Evolutionary conservation across 2,113 vertebrate species (phyloP), one percentile per base, ranked within the genome.

Genomic region (Eleginops maclovinus): DNA sequence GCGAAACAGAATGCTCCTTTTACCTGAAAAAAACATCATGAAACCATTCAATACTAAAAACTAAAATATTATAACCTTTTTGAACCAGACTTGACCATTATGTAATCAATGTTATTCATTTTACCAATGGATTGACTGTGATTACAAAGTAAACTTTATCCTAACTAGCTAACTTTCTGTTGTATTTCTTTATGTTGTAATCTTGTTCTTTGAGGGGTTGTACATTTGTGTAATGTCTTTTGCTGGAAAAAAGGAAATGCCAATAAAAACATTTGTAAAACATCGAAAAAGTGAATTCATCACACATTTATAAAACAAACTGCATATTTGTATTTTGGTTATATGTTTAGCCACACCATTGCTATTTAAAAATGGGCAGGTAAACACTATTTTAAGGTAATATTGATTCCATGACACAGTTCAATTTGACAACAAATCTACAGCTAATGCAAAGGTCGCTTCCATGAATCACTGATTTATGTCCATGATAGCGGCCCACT

Each of bases 401-500:
- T 15, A 16, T n/a, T 40, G 56, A 72, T 72, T 59, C 47, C 19
- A 61, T 55, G 63, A 73, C 28, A 68, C 28, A 61, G n/a, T 50
- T 74, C 3, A 19, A 61, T 78, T 51, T 68, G 16, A 46, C n/a
- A 67, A 79, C 40, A 71, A 64, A 40, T 22, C 28, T 58, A 36
- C 24, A 26, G 67, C 71, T 78, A 84, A 81, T 79, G 43, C 60
- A 40, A 51, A n/a, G 24, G 44, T 68, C 79, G 76, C 44, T 86
- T 80, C 82, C 69, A 9, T 2, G 79, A 90, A 86, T 64, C 72
- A 73, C 59, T 68, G 89, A 87, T 89, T 85, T 77, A 81, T 84
- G 72, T 17, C 28, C 36, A n/a, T 51, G 84, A 92, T 88, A 87
- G 61, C 24, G 11, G 21, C 0, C 17, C 22, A 68, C 26, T 49